Base-by-base conservation (phyloP, 2,797 vertebrate species). In the Ctenosaura bakeri region DNA sequence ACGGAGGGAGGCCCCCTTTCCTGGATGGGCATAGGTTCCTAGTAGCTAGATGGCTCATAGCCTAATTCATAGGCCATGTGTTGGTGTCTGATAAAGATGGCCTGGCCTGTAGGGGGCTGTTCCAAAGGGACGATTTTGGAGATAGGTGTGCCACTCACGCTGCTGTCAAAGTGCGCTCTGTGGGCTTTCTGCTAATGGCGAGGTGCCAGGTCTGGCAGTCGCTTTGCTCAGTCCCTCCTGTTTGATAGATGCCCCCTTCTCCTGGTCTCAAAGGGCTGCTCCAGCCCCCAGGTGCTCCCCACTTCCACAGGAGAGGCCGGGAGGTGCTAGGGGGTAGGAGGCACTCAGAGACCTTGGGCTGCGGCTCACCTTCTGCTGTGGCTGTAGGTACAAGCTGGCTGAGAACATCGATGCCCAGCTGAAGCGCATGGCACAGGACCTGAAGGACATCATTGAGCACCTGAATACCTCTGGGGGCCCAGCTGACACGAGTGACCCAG, bases 341-440 rank as follows among this genome's bases (percentile, higher is more conserved):
- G 46, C 26, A 26, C 6, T 42, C 2, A 9, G 2, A 18, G 22
- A 3, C 1, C 42, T 0, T n/a, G 9, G 16, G 13, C 77, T 59
- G 38, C 26, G 16, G 38, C 35, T 38, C 74, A 78, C 24, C 82
- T 4, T 0, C 56, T 59, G 91, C 24, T 2, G 3, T 93, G 92
- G 29, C 93, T 94, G 84, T 90, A 98, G 98, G 82, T 99, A 99
- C 94, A 99, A 98, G 96, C 95, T 98, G 54, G 98, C 98, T 2
- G 98, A 99, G 96, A 98, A 98, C 84, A 98, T 99, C 35, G 98
- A 99, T 83, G 98, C 98, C 1, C 98, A 98, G 92, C 95, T 99
- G 90, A 99, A 99, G 96, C 97, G 96, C 89, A 99, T 99, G 98
- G 98, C 98, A 0, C 98, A 99, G 89, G 98, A 99, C 94, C 97